phyloP scores from a whole-genome alignment of 2,797 vertebrate genomes.

The Tragelaphus oryx region DNA sequence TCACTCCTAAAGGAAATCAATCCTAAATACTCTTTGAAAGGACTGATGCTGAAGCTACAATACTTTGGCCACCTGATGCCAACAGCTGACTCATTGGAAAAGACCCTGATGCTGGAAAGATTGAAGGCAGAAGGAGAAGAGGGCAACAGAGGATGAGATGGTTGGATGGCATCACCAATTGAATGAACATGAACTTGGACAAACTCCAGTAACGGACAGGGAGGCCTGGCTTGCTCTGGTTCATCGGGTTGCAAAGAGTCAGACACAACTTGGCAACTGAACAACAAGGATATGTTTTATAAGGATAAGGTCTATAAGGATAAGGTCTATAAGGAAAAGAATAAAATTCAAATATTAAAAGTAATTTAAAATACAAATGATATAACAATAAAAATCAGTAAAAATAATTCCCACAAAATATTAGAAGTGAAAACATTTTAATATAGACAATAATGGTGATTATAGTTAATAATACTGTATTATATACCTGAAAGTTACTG shows the following conservation, averaged over 20 bases:
- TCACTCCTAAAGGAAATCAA: neutral
- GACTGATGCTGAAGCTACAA: neutral
- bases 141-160: neutral
- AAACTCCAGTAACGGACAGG: neutral
- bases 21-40: neutral
- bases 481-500: neutral
- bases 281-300: neutral
- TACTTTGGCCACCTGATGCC: neutral
- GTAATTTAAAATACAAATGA: neutral
- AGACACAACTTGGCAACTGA: neutral
- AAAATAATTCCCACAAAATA: constrained; percentile 19
- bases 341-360: constrained; percentile 27
- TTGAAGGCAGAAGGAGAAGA: neutral
- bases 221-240: neutral
- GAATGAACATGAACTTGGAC: neutral
- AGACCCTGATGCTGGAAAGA: neutral
- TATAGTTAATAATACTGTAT: neutral
- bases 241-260: neutral
- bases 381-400: neutral
- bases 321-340: neutral
- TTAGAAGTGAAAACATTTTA: neutral
- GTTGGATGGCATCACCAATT: neutral
- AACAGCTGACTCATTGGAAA: neutral
- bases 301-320: neutral
- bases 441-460: neutral